Base-by-base conservation (phyloP, 2,888 invertebrate genomes). In the Drosophila putrida region DNA sequence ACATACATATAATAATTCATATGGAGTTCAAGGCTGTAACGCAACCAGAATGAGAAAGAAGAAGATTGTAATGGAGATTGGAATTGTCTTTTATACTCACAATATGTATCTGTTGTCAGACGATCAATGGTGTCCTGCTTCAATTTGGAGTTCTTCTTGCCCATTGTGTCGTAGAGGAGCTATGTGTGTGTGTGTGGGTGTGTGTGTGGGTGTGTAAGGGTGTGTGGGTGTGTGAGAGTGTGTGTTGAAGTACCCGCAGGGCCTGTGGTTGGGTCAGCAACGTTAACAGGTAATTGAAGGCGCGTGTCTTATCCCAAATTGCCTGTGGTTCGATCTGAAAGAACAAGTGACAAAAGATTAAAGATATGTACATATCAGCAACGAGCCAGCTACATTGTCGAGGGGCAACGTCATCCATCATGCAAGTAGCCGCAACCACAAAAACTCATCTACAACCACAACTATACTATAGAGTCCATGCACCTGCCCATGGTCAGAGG, bases 61-160 rank as follows among this genome's bases (percentile, higher is more conserved):
- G 8, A 6, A 36, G 10, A 4, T 8, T 6, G 4, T n/a, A 44
- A n/a, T n/a, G n/a, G 6, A 4, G 6, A 10, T 27, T 15, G 15
- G 11, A 4, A 43, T 11, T 27, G 20, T 6, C 33, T 58, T 9
- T n/a, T 36, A 53, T 92, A 95, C 97, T 97, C 93, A 98, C 98
- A 98, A 93, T 98, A 98, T 80, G 98, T 98, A 89, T 96, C 97
- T 79, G 95, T 96, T 82, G 97, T 98, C 84, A 98, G 95, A 86
- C 97, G 95, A 93, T 97, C 97, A 92, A 98, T 97, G 89, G 98
- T 97, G 93, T 98, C 98, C 93, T 97, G 96, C 95, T 97, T 98
- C 93, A 98, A 95, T 94, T 98, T 98, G 65, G 98, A 98, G 92
- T 97, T 98, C 93, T 97, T 97, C 95, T 98, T 98, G 91, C 98